Base-by-base conservation (phyloP, 2,888 invertebrate genomes). In the Syrista parreyssii region DNA sequence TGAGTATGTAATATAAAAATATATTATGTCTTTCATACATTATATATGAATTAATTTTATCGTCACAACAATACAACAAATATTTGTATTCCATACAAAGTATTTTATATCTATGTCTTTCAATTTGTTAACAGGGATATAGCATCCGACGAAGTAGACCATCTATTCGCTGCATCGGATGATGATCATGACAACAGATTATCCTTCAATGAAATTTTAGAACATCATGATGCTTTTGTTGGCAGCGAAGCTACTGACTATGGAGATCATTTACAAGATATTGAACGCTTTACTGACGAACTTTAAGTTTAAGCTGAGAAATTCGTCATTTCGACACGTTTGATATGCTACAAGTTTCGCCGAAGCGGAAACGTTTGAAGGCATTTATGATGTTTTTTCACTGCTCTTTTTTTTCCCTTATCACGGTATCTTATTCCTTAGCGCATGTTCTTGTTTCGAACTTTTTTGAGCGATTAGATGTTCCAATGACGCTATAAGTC, bases 181-280 rank as follows among this genome's bases (percentile, higher is more conserved):
- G 96, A 96, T 84, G 95, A 98, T 92, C 95, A 95, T 88, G 97
- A 98, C 91, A 95, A 95, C 85, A 91, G 94, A 79, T 92, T 98
- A 68, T 94, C 96, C 2, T 96, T 95, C 91, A 93, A 94, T 2
- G 98, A 98, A 93, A 94, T 98, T 73, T 91, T 98, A 0, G 93
- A 94, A 1, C 97, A 98, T 89, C 96, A 98, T 91, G 96, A 97
- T 82, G 94, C 95, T 76, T 98, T 98, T 92, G 98, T 98, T 6
- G 98, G 98, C 76, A 97, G 97, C 89, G 98, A 98, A 92, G 97
- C 96, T 11, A 96, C 97, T 0, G 97, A 97, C 92, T 97, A 96
- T 91, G 97, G 97, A 23, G 95, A 96, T 88, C 96, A 97, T 90
- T 92, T 97, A 79, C 94, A 96, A 85, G 96, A 96, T 82, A 95